Evolutionary conservation across 2,888 invertebrate species (phyloP).

Genomic region (Drosophila demipolita): DNA sequence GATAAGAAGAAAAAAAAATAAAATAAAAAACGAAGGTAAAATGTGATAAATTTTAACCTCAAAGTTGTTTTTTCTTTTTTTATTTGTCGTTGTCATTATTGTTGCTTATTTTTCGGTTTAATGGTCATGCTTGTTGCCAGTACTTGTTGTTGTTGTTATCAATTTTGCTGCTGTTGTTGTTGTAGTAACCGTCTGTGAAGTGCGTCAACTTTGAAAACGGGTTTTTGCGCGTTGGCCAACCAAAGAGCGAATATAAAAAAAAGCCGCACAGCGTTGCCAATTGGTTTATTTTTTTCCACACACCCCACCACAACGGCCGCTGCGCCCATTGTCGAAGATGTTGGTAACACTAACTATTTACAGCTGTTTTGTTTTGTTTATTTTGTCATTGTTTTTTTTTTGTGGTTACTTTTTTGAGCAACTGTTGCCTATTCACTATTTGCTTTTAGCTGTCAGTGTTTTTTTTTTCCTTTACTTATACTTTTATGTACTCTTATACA

Average conservation of each 20-base stretch:
- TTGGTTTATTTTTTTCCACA: slow-evolving; percentile 25
- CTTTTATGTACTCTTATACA: slow-evolving; percentile 1
- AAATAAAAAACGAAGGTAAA: slow-evolving; percentile 25
- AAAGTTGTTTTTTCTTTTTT: slow-evolving; percentile 45
- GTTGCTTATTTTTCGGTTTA: slow-evolving; percentile 59
- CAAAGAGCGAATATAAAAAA: slow-evolving; percentile 30
- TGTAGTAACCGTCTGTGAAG: slow-evolving; percentile 44
- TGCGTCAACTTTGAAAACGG: slow-evolving; percentile 62
- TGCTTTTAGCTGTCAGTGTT: slow-evolving; percentile 27
- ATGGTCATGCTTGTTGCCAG: slow-evolving; percentile 34
- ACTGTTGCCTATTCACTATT: slow-evolving; percentile 34
- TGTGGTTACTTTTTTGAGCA: slow-evolving; percentile 12
- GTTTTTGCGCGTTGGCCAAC: slow-evolving; percentile 46
- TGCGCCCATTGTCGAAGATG: slow-evolving; percentile 18
- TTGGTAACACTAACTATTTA: slow-evolving; percentile 38
- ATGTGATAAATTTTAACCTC: slow-evolving; percentile 61
- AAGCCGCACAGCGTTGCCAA: slow-evolving; percentile 58
- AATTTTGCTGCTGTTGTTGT: slow-evolving; percentile 18
- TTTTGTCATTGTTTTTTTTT: slow-evolving; percentile 4
- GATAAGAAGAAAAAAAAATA: slow-evolving; percentile 4
- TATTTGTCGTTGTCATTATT: not conserved
- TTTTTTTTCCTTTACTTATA: not conserved
- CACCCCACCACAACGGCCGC: not conserved
- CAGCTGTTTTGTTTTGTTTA: slow-evolving; percentile 33
- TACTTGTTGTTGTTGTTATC: slow-evolving; percentile 18